Evolutionary conservation across 37 sponge, comb jelly and placozoan genomes (phyloP), one percentile per base, ranked within the genome.

Genomic region (Oscarella lobularis): DNA sequence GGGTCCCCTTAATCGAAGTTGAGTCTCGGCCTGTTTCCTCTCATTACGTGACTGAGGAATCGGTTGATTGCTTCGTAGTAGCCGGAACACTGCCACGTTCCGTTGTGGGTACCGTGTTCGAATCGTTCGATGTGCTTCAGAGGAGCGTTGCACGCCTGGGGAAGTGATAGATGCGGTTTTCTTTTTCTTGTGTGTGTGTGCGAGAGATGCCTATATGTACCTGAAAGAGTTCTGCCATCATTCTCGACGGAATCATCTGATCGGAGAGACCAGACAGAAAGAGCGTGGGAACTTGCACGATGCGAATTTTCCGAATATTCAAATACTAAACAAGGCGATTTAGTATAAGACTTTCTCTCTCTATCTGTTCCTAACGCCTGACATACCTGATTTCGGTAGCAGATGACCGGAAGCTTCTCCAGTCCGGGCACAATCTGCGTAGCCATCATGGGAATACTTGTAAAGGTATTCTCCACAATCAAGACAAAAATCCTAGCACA

Each of bases 381-480:
- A 36, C 40, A 32, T 31, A 93, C 91, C 92, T 93, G 87, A 75
- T 98, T 98, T 78, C 90, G 88, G 83, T 88, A 98, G 79, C 82
- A 90, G 74, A 90, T 70, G 37, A 77, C 41, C 36, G 99, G 99
- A 37, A 94, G 66, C 68, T 67, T 70, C 27, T 80, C 76, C 3
- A 84, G 83, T 3, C 85, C 89, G 2, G 94, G 83, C 72, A 98
- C 87, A 81, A 98, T 78, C 37, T 76, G 80, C 39, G 87, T 86
- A 1, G 92, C 94, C 87, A 94, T 90, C 60, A 72, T 75, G n/a
- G 92, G 95, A 3, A 98, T 98, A 69, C 92, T 83, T 34, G 95
- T 88, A 83, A 98, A 98, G 0, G 89, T 98, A 75, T 98, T 98
- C 85, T 98, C 99, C 30, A 98, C 81, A 6, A 98, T 82, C 60